Evolutionary conservation across 92 coral and sea anemone genomes (phyloP).

Genomic region (Porites cylindrica): DNA sequence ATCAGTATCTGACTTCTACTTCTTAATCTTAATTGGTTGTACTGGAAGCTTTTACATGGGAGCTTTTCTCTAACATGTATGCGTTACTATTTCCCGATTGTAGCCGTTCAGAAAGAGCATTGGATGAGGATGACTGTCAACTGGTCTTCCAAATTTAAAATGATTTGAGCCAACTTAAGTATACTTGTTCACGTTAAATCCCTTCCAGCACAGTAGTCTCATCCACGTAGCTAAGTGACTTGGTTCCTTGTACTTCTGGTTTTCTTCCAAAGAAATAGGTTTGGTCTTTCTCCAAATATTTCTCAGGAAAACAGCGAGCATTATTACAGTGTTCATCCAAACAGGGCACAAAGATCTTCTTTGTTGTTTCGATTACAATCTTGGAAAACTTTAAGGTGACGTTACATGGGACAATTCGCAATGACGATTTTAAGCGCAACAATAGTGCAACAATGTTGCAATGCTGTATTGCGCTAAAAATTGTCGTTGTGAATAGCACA

Average conservation of each 20-base stretch:
- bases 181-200: neutral
- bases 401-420: too few relatives aligned
- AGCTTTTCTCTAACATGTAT: conserved; percentile 1
- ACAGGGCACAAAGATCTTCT: conserved; percentile 5
- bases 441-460: too few relatives aligned
- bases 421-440: too few relatives aligned
- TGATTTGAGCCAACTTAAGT: neutral
- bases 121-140: too few relatives aligned
- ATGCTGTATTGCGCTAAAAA: too few relatives aligned
- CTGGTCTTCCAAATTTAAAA: too few relatives aligned
- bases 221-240: neutral
- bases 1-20: neutral
- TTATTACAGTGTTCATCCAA: neutral
- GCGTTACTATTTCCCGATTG: neutral
- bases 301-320: neutral
- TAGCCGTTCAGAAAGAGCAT: conserved; percentile 5
- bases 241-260: conserved; percentile 19
- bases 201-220: neutral
- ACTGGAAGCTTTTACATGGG: conserved; percentile 1
- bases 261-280: conserved; percentile 7
- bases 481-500: too few relatives aligned
- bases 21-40: conserved; percentile 1
- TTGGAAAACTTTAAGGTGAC: too few relatives aligned
- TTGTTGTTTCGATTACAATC: neutral
- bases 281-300: neutral